Percentiles rank a stretch among this genome's conserved stretches.
Conservation (phyloP, 2,888 invertebrate genomes). For the Antitype chi region DNA sequence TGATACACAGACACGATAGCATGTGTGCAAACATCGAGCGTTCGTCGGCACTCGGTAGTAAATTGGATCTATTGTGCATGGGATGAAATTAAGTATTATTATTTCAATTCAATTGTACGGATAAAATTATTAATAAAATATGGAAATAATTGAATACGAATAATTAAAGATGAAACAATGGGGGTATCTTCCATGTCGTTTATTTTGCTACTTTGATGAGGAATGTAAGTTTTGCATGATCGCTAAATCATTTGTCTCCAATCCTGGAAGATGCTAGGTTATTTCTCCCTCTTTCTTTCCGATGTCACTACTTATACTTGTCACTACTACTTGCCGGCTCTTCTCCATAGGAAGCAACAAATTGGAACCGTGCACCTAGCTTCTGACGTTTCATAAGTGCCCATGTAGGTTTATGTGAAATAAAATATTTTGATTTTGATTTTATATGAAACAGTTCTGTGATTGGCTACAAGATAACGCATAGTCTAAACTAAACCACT, state of each 20-base stretch:
- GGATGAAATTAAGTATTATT: slow-evolving; percentile 67
- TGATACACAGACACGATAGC: slow-evolving; percentile 61
- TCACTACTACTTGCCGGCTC: too few relatives aligned
- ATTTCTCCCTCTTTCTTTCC: background rate
- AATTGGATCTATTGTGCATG: slow-evolving; percentile 69
- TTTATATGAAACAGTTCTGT: background rate
- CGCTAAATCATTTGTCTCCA: too few relatives aligned
- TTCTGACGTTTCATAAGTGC: too few relatives aligned
- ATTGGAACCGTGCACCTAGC: too few relatives aligned
- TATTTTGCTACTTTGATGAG: background rate
- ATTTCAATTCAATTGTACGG: slow-evolving; percentile 1
- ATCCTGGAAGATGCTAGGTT: background rate
- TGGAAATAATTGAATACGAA: background rate
- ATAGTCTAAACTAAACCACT: too few relatives aligned
- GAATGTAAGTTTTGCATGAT: background rate
- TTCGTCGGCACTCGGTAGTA: slow-evolving; percentile 47
- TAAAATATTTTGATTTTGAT: too few relatives aligned
- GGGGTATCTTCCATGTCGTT: background rate
- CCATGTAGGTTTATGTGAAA: too few relatives aligned
- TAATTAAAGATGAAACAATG: slow-evolving; percentile 2
- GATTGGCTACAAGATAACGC: background rate
- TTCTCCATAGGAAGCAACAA: too few relatives aligned
- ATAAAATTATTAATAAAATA: slow-evolving; percentile 14
- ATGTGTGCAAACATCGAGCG: slow-evolving; percentile 72
- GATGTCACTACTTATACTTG: background rate